Evolutionary conservation across 2,888 invertebrate genomes (phyloP).

Genomic region (Corythucha ciliata): DNA sequence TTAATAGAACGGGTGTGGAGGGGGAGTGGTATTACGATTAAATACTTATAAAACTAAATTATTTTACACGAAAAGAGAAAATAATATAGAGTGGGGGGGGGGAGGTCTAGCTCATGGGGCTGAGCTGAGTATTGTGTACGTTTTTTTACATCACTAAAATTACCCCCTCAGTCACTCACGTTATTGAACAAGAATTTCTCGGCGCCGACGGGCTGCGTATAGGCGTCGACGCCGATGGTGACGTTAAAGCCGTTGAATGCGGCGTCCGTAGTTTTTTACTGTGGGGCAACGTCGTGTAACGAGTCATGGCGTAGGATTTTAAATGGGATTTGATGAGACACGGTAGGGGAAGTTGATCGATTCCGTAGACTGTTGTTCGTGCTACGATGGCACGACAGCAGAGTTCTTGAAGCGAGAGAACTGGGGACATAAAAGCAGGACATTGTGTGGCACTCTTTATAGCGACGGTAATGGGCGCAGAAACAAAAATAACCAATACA

Average conservation of each 20-base stretch:
- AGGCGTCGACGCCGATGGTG: slow-evolving; percentile 27
- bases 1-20: too few relatives aligned
- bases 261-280: slow-evolving; percentile 41
- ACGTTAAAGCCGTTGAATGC: slow-evolving; percentile 22
- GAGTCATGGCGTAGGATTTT: slow-evolving; percentile 86
- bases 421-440: slow-evolving; percentile 47
- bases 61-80: too few relatives aligned
- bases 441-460: too few relatives aligned
- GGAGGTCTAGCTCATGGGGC: too few relatives aligned
- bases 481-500: too few relatives aligned
- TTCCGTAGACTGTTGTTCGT: slow-evolving; percentile 86
- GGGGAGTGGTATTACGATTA: too few relatives aligned
- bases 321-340: slow-evolving; percentile 81
- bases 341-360: slow-evolving; percentile 87
- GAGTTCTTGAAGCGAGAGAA: slow-evolving; percentile 85
- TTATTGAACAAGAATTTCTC: slow-evolving; percentile 25
- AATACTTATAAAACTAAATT: too few relatives aligned
- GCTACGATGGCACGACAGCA: slow-evolving; percentile 92
- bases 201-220: slow-evolving; percentile 27
- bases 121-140: too few relatives aligned
- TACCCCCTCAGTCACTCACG: too few relatives aligned
- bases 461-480: too few relatives aligned
- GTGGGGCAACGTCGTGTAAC: slow-evolving; percentile 42
- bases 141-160: too few relatives aligned
- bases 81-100: too few relatives aligned